Conservation (phyloP, 2,888 invertebrate species). For the Theodoxus fluviatilis region DNA sequence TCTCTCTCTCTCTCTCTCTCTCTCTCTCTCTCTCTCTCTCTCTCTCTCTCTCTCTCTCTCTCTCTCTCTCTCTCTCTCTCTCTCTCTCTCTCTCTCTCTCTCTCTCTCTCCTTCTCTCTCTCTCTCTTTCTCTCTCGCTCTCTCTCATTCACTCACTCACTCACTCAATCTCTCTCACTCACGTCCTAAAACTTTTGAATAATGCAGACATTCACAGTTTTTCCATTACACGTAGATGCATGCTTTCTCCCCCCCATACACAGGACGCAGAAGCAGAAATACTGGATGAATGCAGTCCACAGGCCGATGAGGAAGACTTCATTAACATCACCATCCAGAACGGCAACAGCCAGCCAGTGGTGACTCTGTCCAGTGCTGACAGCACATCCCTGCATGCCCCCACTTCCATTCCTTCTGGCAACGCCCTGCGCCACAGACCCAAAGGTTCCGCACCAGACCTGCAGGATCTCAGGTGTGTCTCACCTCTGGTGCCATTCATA, state of each 20-base stretch:
- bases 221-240: background rate
- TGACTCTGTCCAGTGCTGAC: background rate
- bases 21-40: too few species aligned
- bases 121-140: background rate
- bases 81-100: too few species aligned
- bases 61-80: too few species aligned
- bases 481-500: too few species aligned
- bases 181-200: background rate
- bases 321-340: conserved; percentile 41
- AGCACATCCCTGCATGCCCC: too few species aligned
- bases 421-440: background rate
- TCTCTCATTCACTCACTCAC: background rate
- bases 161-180: too few species aligned
- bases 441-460: conserved; percentile 5
- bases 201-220: background rate
- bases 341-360: background rate
- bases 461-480: too few species aligned
- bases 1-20: too few species aligned
- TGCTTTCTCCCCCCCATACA: background rate
- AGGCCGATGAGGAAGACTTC: conserved; percentile 35
- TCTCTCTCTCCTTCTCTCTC: background rate
- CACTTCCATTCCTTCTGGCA: conserved; percentile 6
- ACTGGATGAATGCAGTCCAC: conserved; percentile 25
- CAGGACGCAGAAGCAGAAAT: conserved; percentile 29
- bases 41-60: too few species aligned